These are phyloP conservation scores for Neria commutata DNA, from an alignment of 2,888 invertebrate species.

Conservation along the genomic window DNA sequence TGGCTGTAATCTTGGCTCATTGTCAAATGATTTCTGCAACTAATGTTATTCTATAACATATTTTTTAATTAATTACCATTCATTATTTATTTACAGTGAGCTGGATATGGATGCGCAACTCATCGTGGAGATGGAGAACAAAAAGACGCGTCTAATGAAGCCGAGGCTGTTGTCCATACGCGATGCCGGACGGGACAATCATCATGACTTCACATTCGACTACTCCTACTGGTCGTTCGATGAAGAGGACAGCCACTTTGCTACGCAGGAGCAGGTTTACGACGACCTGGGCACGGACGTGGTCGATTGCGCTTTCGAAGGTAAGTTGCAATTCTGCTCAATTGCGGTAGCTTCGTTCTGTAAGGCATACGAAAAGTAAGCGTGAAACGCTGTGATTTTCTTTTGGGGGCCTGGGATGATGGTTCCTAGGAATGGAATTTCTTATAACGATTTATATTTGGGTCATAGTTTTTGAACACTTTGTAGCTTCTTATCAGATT, in stretches of 20 bases:
- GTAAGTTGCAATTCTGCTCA: slow-evolving; percentile 59
- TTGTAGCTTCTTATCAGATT: too few relatives aligned
- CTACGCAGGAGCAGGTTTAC: slow-evolving; percentile 82
- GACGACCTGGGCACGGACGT: slow-evolving; percentile 76
- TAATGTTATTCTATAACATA: slow-evolving; percentile 8
- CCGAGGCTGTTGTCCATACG: slow-evolving; percentile 65
- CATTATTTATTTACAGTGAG: slow-evolving; percentile 70
- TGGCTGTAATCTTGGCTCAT: slow-evolving; percentile 25
- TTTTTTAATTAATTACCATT: not conserved
- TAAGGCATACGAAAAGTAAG: not conserved
- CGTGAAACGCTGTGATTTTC: not conserved
- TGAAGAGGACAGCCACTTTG: slow-evolving; percentile 71
- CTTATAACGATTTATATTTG: not conserved
- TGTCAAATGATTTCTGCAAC: slow-evolving; percentile 7
- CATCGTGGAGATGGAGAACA: slow-evolving; percentile 85
- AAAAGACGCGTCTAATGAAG: slow-evolving; percentile 79
- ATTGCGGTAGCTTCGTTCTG: not conserved
- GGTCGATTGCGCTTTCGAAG: slow-evolving; percentile 76
- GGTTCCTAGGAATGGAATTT: too few relatives aligned
- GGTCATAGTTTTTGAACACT: too few relatives aligned
- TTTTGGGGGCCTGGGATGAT: not conserved
- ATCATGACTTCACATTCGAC: slow-evolving; percentile 88
- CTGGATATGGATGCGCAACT: slow-evolving; percentile 81
- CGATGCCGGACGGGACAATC: slow-evolving; percentile 66
- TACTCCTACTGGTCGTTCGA: slow-evolving; percentile 88